These are phyloP conservation scores for Hydrochoerus hydrochaeris DNA, from an alignment of 2,113 vertebrate species.

Conservation along the genomic window DNA sequence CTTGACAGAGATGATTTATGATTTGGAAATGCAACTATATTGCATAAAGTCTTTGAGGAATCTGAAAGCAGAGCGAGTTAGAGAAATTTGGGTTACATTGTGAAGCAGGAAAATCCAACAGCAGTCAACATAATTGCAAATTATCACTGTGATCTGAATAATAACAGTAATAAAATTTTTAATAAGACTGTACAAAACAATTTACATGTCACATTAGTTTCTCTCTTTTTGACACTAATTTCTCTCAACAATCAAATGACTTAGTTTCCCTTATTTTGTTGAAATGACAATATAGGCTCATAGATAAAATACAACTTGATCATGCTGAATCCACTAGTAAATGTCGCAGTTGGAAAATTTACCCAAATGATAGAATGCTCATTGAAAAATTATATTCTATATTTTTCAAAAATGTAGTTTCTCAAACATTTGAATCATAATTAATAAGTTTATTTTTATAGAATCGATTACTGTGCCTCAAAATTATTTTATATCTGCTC, in stretches of 20 bases:
- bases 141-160: not conserved
- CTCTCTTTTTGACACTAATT: not conserved
- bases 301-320: not conserved
- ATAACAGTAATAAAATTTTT: not conserved
- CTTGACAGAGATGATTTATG: conserved; percentile 76
- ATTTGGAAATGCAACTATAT: conserved; percentile 70
- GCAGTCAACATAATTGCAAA: not conserved
- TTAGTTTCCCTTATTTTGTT: not conserved
- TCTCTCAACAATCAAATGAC: not conserved
- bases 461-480: not conserved
- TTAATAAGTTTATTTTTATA: not conserved
- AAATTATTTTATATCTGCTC: not conserved
- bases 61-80: not conserved
- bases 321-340: not conserved
- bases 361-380: not conserved
- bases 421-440: not conserved
- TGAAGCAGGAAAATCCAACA: not conserved
- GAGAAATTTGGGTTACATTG: not conserved
- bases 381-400: not conserved
- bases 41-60: conserved; percentile 58
- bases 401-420: not conserved
- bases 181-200: not conserved
- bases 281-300: not conserved
- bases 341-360: not conserved
- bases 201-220: not conserved